Evolutionary conservation across 2,113 vertebrate genomes (phyloP), one percentile per base, ranked within the genome.

Genomic region (Ctenodactylus gundi): DNA sequence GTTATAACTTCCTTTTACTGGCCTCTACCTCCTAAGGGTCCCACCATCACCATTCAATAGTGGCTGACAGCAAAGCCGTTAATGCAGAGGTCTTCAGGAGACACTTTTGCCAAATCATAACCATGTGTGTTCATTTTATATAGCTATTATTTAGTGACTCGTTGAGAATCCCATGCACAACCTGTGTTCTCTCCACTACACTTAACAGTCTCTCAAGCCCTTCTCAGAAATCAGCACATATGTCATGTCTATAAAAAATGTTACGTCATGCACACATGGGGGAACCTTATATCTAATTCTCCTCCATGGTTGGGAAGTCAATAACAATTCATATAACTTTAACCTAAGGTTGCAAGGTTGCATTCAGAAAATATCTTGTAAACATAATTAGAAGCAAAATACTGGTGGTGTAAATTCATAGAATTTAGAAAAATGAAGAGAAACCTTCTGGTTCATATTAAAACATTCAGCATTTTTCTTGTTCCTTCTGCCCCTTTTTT

Each of bases 381-480:
- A 77, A n/a, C 39, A 85, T 78, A 87, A 94, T 72, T 67, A 58
- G 17, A 85, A 95, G 10, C 20, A 91, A 93, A 82, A 73, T 58
- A 64, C 41, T 81, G 39, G 14, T 46, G 5, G 17, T 14, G 2
- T 46, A 6, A 91, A 91, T 65, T 84, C 76, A 72, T 1, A 90
- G 41, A 65, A 34, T 68, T 68, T 12, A 89, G 57, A 64, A 84
- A 93, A 9, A 89, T 80, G 36, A 29, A 85, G 25, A n/a, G 57
- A 88, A 90, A 68, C 3, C 11, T 89, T 90, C 77, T n/a, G 12
- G 46, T 57, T 95, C 78, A 49, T 62, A 88, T 86, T 80, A 80
- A 94, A 97, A 91, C 85, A 83, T 49, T 78, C 36, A 70, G 70
- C 18, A 64, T 94, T 93, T 85, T 3, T 3, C 39, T 25, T 80